Evolutionary conservation across 1,140 invertebrate genomes (phyloP).

Genomic region (Subanguina moxae): DNA sequence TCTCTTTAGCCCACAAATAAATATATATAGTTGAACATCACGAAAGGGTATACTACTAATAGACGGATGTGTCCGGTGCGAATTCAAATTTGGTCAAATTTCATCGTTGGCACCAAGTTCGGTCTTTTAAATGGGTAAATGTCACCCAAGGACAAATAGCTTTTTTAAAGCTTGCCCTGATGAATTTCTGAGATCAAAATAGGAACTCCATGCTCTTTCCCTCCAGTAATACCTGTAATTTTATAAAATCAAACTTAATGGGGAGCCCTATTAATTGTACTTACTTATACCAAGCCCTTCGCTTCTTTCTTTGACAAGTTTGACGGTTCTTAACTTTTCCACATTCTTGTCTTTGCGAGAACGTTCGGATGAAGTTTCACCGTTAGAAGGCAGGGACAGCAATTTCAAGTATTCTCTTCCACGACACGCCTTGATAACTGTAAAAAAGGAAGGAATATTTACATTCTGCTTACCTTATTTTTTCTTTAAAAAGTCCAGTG

Average conservation of each 20-base stretch:
- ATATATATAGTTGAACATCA: too few species aligned
- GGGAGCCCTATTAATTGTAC: neutral
- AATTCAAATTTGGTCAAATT: too few species aligned
- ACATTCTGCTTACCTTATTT: neutral
- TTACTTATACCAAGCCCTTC: constrained; percentile 68
- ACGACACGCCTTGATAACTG: constrained; percentile 1
- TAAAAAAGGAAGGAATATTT: neutral
- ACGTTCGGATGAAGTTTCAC: constrained; percentile 5
- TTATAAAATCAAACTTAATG: neutral
- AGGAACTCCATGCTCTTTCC: constrained; percentile 77
- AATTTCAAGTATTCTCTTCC: neutral
- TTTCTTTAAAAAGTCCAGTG: too few species aligned
- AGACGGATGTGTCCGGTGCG: too few species aligned
- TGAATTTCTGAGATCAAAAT: constrained; percentile 76
- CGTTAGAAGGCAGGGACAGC: neutral
- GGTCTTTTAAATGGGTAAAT: too few species aligned
- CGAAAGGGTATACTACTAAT: too few species aligned
- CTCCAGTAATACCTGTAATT: constrained; percentile 66
- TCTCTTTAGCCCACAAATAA: too few species aligned
- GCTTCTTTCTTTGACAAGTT: constrained; percentile 64
- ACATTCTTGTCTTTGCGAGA: constrained; percentile 5
- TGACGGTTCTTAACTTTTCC: constrained; percentile 23
- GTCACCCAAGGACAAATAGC: neutral
- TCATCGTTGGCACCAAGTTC: too few species aligned
- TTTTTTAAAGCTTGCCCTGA: neutral